These are phyloP conservation scores for Nansenia antarctica DNA, from an alignment of 2,113 vertebrate genomes.

Conservation along the genomic window DNA sequence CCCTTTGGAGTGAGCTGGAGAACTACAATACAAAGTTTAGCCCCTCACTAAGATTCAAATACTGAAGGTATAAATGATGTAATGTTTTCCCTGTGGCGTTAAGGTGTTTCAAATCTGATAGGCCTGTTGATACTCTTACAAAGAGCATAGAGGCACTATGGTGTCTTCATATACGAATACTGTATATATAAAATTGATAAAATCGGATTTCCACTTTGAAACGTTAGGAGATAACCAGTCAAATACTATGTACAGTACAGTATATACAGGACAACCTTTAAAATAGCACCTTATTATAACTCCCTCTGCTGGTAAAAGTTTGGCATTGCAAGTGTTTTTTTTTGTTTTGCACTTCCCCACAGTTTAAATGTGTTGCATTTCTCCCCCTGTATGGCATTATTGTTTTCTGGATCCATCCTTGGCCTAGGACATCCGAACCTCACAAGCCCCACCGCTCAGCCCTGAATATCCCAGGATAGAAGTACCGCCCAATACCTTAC, in stretches of 20 bases:
- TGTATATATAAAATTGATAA: neutral
- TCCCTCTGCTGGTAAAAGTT: slow-evolving; percentile 19
- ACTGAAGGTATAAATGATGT: neutral
- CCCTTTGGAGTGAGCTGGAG: neutral
- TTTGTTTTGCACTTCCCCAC: slow-evolving; percentile 9
- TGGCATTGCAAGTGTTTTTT: slow-evolving; percentile 42
- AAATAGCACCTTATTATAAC: neutral
- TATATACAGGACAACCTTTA: neutral
- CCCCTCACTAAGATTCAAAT: neutral
- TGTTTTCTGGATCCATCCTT: slow-evolving; percentile 68
- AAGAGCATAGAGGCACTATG: neutral
- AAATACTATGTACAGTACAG: slow-evolving; percentile 5
- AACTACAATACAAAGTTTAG: neutral
- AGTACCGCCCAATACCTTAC: slow-evolving; percentile 37
- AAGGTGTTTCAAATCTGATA: neutral
- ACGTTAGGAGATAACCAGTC: neutral
- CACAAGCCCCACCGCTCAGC: slow-evolving; percentile 79
- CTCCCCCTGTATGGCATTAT: neutral
- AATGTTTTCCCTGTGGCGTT: neutral
- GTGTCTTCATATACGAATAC: neutral
- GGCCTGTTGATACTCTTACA: neutral
- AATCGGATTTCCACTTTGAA: neutral
- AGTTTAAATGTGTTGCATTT: slow-evolving; percentile 1
- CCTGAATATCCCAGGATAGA: slow-evolving; percentile 67
- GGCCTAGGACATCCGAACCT: slow-evolving; percentile 83